Evolutionary conservation across 2,113 vertebrate genomes (phyloP).

Genomic region (Limanda limanda): DNA sequence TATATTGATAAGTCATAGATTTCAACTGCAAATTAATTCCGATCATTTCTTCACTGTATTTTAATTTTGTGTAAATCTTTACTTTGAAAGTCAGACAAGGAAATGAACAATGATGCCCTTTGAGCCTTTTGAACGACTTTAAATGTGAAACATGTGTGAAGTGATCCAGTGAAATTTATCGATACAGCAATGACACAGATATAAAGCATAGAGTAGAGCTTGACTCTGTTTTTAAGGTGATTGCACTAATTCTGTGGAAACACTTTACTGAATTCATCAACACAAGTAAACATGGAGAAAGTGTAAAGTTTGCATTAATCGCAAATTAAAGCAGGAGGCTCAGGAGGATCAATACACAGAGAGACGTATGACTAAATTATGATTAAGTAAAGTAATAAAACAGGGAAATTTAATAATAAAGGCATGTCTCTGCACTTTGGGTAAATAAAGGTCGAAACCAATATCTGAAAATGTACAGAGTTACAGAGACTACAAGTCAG

Average conservation of each 20-base stretch:
- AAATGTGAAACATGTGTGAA: too few relatives aligned
- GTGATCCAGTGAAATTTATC: too few relatives aligned
- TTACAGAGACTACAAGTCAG: background rate
- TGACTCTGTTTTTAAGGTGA: background rate
- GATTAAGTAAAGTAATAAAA: background rate
- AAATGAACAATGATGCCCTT: too few relatives aligned
- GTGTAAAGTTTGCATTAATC: constrained; percentile 1
- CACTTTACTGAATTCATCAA: background rate
- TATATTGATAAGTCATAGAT: too few relatives aligned
- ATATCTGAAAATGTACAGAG: background rate
- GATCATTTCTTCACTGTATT: too few relatives aligned
- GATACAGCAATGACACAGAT: background rate
- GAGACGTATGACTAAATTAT: background rate
- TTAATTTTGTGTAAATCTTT: too few relatives aligned
- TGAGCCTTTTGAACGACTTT: too few relatives aligned
- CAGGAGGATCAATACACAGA: background rate
- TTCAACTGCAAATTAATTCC: too few relatives aligned
- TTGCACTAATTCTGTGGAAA: background rate
- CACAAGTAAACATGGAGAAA: background rate
- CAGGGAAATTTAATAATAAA: background rate
- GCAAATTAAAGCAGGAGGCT: background rate
- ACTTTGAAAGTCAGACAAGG: too few relatives aligned
- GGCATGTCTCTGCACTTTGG: background rate
- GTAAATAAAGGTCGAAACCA: background rate
- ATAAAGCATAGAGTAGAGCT: background rate